A percentile compares a stretch with the other conserved stretches of the same genome.
Evolutionary conservation across 92 coral and sea anemone species (phyloP).

Genomic region (Zoanthus solanderi): DNA sequence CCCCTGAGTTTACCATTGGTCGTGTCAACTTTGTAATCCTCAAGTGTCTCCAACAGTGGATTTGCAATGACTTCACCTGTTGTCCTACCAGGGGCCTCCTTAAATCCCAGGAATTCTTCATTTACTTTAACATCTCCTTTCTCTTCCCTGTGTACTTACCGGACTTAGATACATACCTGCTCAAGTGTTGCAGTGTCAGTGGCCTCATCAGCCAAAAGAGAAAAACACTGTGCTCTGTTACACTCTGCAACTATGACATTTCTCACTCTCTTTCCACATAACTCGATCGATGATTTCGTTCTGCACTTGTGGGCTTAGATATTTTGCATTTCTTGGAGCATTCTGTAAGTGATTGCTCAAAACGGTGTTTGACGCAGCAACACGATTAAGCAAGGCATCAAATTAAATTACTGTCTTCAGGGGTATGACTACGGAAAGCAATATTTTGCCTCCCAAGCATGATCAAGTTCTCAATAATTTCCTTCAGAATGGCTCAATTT

Average conservation of each 20-base stretch:
- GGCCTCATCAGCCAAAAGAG: conserved; percentile 5
- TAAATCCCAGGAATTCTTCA: conserved; percentile 34
- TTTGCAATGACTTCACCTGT: conserved; percentile 38
- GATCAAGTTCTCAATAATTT: conserved; percentile 20
- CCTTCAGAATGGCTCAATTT: conserved; percentile 39
- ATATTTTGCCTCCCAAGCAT: not conserved
- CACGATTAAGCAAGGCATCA: conserved; percentile 29
- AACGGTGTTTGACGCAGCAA: conserved; percentile 27
- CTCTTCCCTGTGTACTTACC: conserved; percentile 42
- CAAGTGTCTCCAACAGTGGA: conserved; percentile 42
- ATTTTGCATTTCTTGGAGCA: conserved; percentile 24
- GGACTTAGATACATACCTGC: conserved; percentile 35
- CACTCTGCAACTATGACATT: conserved; percentile 35
- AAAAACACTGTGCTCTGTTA: conserved; percentile 40
- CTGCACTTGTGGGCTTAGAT: conserved; percentile 18
- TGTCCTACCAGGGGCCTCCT: conserved; percentile 38
- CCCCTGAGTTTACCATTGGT: conserved; percentile 39
- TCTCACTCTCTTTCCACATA: conserved; percentile 32
- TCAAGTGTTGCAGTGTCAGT: no score
- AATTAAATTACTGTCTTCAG: conserved; percentile 22
- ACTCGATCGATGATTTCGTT: not conserved
- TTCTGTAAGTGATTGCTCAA: conserved; percentile 26
- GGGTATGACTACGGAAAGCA: conserved; percentile 36
- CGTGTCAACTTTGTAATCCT: conserved; percentile 27
- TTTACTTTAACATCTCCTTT: conserved; percentile 33